Evolutionary conservation across 2,113 vertebrate genomes (phyloP).

Genomic region (Piaya cayana): DNA sequence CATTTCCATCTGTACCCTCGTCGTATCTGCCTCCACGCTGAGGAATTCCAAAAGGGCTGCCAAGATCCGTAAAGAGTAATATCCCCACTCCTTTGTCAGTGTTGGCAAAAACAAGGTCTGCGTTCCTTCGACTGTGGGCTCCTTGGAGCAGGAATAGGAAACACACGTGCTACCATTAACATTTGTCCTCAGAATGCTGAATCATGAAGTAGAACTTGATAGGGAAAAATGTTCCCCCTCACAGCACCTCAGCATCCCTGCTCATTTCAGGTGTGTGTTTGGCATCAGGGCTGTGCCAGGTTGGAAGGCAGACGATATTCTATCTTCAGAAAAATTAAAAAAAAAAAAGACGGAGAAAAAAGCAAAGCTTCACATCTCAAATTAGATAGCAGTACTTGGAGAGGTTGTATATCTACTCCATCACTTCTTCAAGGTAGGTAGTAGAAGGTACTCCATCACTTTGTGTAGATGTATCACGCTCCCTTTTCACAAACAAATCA

Average conservation of each 20-base stretch:
- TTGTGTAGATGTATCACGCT: not conserved
- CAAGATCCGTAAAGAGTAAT: slow-evolving; percentile 39
- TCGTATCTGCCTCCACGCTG: not conserved
- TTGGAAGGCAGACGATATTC: not conserved
- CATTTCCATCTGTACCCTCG: not conserved
- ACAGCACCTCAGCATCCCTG: not conserved
- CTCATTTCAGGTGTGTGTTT: not conserved
- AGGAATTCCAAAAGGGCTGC: slow-evolving; percentile 56
- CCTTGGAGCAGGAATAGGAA: slow-evolving; percentile 20
- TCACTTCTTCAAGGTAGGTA: not conserved
- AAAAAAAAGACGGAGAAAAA: not conserved
- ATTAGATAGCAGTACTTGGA: not conserved
- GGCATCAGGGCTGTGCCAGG: not conserved
- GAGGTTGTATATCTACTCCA: not conserved
- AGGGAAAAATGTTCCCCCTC: not conserved
- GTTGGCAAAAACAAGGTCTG: slow-evolving; percentile 47
- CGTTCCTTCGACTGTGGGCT: not conserved
- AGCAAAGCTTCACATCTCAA: not conserved
- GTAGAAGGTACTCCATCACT: not conserved
- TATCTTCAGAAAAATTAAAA: not conserved
- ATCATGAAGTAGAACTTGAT: not conserved
- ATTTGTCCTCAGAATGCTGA: slow-evolving; percentile 8
- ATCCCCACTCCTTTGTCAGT: not conserved
- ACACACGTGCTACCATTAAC: slow-evolving; percentile 21
- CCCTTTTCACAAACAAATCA: not conserved